phyloP scores from a whole-genome alignment of 1,140 invertebrate species.

The Euwallacea fornicatus region DNA sequence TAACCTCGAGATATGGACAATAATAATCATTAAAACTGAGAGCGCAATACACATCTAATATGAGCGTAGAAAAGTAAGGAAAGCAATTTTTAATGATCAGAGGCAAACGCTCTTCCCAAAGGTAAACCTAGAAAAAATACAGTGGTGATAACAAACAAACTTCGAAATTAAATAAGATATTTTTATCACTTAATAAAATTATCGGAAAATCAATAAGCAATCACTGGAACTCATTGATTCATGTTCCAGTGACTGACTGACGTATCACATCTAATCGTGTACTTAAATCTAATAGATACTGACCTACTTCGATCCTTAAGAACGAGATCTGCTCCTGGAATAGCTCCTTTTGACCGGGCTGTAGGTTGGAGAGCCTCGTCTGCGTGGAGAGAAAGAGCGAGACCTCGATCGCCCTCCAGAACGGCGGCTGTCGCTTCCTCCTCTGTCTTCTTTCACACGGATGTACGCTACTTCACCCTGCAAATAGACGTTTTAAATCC shows the following conservation, averaged over 20 bases:
- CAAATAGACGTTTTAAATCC: conserved; percentile 24
- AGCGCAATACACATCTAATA: not conserved
- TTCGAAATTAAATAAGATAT: too few species aligned
- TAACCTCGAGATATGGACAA: not conserved
- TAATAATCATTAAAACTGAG: not conserved
- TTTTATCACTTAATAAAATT: not conserved
- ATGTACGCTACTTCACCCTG: conserved; percentile 96
- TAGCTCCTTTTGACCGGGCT: conserved; percentile 81
- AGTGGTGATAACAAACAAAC: too few species aligned
- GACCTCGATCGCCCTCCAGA: conserved; percentile 73
- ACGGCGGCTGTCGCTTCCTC: conserved; percentile 62
- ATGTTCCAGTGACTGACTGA: not conserved
- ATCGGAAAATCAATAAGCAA: not conserved
- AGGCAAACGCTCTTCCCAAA: conserved; percentile 14
- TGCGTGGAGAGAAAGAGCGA: conserved; percentile 79
- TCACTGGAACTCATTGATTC: not conserved
- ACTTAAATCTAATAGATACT: not conserved
- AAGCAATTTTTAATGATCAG: conserved; percentile 8
- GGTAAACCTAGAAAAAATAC: conserved; percentile 29
- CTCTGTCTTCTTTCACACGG: conserved; percentile 90
- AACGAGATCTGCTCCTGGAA: conserved; percentile 78
- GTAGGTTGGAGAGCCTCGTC: conserved; percentile 81
- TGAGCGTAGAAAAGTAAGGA: conserved; percentile 2
- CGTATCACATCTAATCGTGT: too few species aligned
- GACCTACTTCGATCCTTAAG: conserved; percentile 42